Conservation (phyloP, 1,140 invertebrate species). For the Neodiprion lecontei region DNA sequence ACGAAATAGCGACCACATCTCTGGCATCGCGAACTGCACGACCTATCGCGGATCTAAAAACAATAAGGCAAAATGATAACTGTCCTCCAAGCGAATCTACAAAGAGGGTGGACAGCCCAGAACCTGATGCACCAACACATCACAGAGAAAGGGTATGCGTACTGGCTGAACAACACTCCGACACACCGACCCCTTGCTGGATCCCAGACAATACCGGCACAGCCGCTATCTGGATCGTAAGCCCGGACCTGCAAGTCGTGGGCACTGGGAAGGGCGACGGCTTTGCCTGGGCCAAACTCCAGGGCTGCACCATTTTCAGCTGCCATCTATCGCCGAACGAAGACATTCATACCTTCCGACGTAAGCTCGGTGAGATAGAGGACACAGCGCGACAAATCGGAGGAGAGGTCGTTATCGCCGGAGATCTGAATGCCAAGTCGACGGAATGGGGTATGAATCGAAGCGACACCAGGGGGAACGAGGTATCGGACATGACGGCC, state of each 20-base stretch:
- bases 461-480: conserved; percentile 25
- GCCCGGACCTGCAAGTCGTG: not conserved
- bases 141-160: not conserved
- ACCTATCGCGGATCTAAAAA: conserved; percentile 5
- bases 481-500: conserved; percentile 30
- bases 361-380: conserved; percentile 18
- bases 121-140: conserved; percentile 7
- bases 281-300: conserved; percentile 28
- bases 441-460: conserved; percentile 31
- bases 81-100: conserved; percentile 19
- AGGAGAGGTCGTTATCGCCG: conserved; percentile 21
- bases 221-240: conserved; percentile 20
- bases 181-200: not conserved
- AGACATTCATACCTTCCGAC: conserved; percentile 16
- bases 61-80: not conserved
- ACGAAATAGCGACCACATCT: not conserved
- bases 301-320: conserved; percentile 25
- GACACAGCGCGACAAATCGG: conserved; percentile 1
- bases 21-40: not conserved
- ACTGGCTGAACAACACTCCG: conserved; percentile 20
- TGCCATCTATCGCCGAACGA: conserved; percentile 31
- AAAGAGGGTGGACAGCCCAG: conserved; percentile 17
- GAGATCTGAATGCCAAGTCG: conserved; percentile 35
- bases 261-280: conserved; percentile 10
- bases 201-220: not conserved